Evolutionary conservation across 2,888 invertebrate species (phyloP), one percentile per base, ranked within the genome.

Genomic region (Amphiduros pacificus): DNA sequence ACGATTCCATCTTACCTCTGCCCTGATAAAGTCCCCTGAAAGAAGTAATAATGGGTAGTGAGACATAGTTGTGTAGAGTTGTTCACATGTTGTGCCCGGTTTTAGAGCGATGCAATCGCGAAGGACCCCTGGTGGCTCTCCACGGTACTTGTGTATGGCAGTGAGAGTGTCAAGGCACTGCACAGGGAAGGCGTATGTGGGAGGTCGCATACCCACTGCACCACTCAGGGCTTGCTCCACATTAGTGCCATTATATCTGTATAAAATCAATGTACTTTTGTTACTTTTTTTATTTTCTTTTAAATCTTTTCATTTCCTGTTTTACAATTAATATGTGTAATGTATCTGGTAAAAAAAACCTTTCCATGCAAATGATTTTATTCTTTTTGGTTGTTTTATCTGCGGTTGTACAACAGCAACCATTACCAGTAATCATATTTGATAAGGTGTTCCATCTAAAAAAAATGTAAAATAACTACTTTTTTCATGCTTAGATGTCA

Each of bases 1-100:
- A 26, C 9, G 20, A 28, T 6, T 28, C 14, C 9, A n/a, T 3
- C 57, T 62, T 56, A 74, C 73, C 74, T 74, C 74, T 27, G 73
- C 73, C 58, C 73, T 64, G 2, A 74, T 73, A 66, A 73, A 74
- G 44, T 73, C 74, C 17, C 74, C 73, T 11, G 71, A 61, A 27
- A 71, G 48, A 6, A 74, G 66, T 6, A 62, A 59, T 3, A 66
- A 26, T 14, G 71, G 74, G 36, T 71, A 69, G 60, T 72, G 68
- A 22, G 52, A 56, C 55, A 74, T 54, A 1, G 66, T 62, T 17
- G 60, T 66, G 49, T 70, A 69, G 17, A 73, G 55, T 52, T 71
- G 69, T 17, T 73, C 69, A 0, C 71, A 68, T 2, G 68, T 71
- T 11, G 71, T 72, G 9, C 66, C 67, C 1, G 73, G 72, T 51